phyloP scores from a whole-genome alignment of 1,140 invertebrate species.

The Zaprionus lachaisei region DNA sequence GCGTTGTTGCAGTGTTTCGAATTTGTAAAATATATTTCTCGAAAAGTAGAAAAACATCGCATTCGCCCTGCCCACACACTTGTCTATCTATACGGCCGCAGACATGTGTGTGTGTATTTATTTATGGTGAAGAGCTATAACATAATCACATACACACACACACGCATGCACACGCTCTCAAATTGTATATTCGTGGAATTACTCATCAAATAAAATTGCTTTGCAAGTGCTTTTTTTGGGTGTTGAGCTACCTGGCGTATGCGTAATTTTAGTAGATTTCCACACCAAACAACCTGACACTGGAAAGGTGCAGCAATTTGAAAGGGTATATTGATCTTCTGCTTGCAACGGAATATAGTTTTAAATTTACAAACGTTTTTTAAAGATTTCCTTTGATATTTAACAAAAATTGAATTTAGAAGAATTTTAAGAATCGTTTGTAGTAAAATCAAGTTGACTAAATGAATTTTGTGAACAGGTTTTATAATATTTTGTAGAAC shows the following conservation, averaged over 20 bases:
- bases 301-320: not conserved
- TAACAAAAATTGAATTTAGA: not conserved
- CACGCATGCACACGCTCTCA: conserved; percentile 13
- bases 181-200: conserved; percentile 41
- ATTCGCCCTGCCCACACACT: conserved; percentile 53
- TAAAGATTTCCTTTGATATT: not conserved
- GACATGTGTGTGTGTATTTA: conserved; percentile 36
- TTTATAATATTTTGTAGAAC: not conserved
- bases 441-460: not conserved
- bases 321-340: not conserved
- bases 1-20: conserved; percentile 4
- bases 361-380: not conserved
- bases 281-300: not conserved
- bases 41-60: conserved; percentile 38
- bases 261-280: conserved; percentile 41
- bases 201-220: conserved; percentile 71
- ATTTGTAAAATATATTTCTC: conserved; percentile 2
- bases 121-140: conserved; percentile 60
- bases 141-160: conserved; percentile 42
- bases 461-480: too few species aligned
- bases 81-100: not conserved
- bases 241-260: conserved; percentile 65
- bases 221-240: conserved; percentile 65
- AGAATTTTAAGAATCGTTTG: not conserved
- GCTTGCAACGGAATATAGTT: not conserved